Evolutionary conservation across 1,140 invertebrate genomes (phyloP), one percentile per base, ranked within the genome.

Genomic region (Achatina immaculata): DNA sequence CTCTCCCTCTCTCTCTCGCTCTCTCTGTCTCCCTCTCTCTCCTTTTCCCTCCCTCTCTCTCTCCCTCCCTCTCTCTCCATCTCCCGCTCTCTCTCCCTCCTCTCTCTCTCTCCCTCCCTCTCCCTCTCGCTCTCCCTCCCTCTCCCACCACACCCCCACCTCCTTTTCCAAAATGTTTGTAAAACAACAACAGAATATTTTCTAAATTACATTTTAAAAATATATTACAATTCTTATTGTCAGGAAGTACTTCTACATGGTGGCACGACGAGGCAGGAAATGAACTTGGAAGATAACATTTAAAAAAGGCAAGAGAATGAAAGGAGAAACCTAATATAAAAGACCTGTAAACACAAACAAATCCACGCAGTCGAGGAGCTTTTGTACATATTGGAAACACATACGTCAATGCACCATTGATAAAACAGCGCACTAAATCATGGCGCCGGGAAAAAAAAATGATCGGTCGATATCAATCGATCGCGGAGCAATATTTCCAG

Each of bases 31-130:
- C 19, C 40, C 19, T 71, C 68, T 71, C 68, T 71, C 68, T 71
- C 21, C n/a, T 9, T 71, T 34, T 34, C 19, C 34, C 68, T 71
- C 68, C 36, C 68, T 71, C 68, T 71, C 21, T 71, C 6, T 71
- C 21, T 40, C 21, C n/a, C 68, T 36, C 68, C 21, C 28, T 38
- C 38, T 71, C 68, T 19, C 68, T 71, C 68, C 34, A 14, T 71
- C 68, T 71, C 68, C 36, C 65, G 14, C 36, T 71, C 68, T 71
- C 68, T 71, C 68, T 71, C 68, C 34, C 19, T 71, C 68, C n/a
- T 24, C 24, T 28, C 62, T 9, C 62, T 34, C 45, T 19, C 45
- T 48, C 45, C 19, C 45, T 48, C 19, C 19, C 45, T 48, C 45
- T 19, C 19, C 45, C 45, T 48, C 45, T 48, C 45, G 45, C 45